These are phyloP conservation scores for Lepidotrigona ventralis DNA, from an alignment of 1,140 invertebrate genomes.

Conservation along the genomic window DNA sequence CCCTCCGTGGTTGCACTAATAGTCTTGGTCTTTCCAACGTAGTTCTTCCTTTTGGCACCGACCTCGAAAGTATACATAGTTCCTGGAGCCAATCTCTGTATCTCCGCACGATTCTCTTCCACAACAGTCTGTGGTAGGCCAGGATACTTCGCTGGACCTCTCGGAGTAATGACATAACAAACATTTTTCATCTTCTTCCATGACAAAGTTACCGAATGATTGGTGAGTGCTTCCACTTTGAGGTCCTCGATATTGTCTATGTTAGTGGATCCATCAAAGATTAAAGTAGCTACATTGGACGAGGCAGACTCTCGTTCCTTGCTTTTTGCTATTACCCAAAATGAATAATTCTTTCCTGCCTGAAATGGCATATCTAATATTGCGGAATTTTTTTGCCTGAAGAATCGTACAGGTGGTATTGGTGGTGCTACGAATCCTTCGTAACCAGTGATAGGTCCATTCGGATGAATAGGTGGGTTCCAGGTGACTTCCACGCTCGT, in stretches of 20 bases:
- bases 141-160: conserved; percentile 80
- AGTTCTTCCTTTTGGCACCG: conserved; percentile 82
- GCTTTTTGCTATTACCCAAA: conserved; percentile 89
- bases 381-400: conserved; percentile 76
- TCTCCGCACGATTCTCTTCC: conserved; percentile 75
- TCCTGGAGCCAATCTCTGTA: conserved; percentile 83
- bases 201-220: conserved; percentile 80
- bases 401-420: conserved; percentile 75
- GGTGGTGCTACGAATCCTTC: conserved; percentile 83
- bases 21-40: conserved; percentile 81
- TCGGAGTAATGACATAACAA: conserved; percentile 82
- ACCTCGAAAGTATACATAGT: conserved; percentile 83
- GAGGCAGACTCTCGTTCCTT: conserved; percentile 80
- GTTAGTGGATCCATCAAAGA: conserved; percentile 83
- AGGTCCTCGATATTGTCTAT: conserved; percentile 83
- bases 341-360: conserved; percentile 84
- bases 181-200: conserved; percentile 83
- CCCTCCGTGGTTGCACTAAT: conserved; percentile 82
- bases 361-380: conserved; percentile 82
- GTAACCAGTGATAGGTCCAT: conserved; percentile 85
- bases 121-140: conserved; percentile 72
- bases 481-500: conserved; percentile 85
- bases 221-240: conserved; percentile 76
- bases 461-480: conserved; percentile 83
- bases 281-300: conserved; percentile 81